Conservation (phyloP, 2,797 vertebrate species). For the Xiphophorus birchmanni region DNA sequence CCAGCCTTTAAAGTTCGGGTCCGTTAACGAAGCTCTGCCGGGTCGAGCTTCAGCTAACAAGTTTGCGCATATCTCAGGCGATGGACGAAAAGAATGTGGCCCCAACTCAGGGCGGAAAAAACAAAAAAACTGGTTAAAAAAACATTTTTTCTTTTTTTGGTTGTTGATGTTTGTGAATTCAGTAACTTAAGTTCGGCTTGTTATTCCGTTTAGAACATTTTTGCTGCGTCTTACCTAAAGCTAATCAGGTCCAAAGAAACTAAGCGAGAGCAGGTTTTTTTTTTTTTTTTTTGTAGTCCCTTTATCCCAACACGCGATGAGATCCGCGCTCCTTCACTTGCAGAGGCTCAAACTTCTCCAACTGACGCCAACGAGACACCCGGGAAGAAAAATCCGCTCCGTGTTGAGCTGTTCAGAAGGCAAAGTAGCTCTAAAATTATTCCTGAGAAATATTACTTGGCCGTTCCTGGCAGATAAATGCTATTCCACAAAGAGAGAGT, state of each 20-base stretch:
- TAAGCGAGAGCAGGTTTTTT: conserved; percentile 21
- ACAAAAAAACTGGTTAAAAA: not conserved
- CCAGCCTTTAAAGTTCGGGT: conserved; percentile 21
- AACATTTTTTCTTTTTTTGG: not conserved
- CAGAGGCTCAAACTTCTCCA: conserved; percentile 55
- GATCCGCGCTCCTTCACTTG: conserved; percentile 44
- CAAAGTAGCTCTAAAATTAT: not conserved
- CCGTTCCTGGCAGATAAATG: conserved; percentile 47
- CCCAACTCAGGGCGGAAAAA: not conserved
- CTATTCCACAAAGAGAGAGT: conserved; percentile 61
- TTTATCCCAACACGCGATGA: conserved; percentile 67
- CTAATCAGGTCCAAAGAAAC: conserved; percentile 11
- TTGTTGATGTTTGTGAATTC: not conserved
- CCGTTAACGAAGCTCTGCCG: conserved; percentile 13
- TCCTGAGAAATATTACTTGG: conserved; percentile 32
- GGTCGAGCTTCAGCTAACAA: conserved; percentile 36
- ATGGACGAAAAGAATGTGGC: conserved; percentile 5
- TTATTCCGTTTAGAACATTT: not conserved
- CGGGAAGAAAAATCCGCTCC: not conserved
- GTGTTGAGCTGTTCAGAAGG: not conserved
- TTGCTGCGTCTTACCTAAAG: conserved; percentile 9
- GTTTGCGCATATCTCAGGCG: conserved; percentile 49
- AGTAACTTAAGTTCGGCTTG: not conserved
- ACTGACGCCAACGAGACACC: conserved; percentile 12
- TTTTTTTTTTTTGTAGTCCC: conserved; percentile 32